Evolutionary conservation across 2,113 vertebrate species (phyloP).

Genomic region (Prolemur simus): DNA sequence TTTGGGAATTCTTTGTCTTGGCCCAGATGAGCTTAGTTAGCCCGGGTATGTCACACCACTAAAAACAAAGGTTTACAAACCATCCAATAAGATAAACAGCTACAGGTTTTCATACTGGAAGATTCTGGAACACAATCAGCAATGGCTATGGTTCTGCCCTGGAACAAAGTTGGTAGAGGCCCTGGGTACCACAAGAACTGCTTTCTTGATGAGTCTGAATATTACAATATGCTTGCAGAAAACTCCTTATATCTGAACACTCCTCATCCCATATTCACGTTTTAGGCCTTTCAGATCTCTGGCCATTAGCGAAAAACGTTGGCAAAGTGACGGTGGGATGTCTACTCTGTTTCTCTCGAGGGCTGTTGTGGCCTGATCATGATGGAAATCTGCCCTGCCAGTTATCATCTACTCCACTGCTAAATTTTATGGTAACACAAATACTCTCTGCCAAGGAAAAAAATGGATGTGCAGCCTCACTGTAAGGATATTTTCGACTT

Average conservation of each 20-base stretch:
- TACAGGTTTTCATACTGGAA: not conserved
- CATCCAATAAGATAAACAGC: not conserved
- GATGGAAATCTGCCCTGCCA: not conserved
- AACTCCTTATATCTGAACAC: not conserved
- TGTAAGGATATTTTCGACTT: constrained; percentile 16
- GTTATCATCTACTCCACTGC: not conserved
- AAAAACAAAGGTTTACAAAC: not conserved
- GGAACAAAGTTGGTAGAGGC: not conserved
- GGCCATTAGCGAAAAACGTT: not conserved
- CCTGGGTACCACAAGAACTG: not conserved
- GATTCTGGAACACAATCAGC: not conserved
- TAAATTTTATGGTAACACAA: constrained; percentile 26
- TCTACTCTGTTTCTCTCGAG: not conserved
- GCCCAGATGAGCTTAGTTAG: not conserved
- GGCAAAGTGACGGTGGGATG: not conserved
- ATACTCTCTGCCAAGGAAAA: constrained; percentile 25
- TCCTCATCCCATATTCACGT: not conserved
- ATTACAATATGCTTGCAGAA: not conserved
- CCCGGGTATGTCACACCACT: not conserved
- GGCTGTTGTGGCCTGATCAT: not conserved
- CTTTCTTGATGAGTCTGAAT: not conserved
- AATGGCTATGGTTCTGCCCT: not conserved
- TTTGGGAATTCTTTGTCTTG: not conserved
- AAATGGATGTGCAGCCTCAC: not conserved
- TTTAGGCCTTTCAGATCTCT: not conserved